Percentiles rank a stretch among this genome's conserved stretches.
These are phyloP conservation scores for Myotis planiceps DNA, from an alignment of 2,797 vertebrate genomes.

Conservation along the genomic window DNA sequence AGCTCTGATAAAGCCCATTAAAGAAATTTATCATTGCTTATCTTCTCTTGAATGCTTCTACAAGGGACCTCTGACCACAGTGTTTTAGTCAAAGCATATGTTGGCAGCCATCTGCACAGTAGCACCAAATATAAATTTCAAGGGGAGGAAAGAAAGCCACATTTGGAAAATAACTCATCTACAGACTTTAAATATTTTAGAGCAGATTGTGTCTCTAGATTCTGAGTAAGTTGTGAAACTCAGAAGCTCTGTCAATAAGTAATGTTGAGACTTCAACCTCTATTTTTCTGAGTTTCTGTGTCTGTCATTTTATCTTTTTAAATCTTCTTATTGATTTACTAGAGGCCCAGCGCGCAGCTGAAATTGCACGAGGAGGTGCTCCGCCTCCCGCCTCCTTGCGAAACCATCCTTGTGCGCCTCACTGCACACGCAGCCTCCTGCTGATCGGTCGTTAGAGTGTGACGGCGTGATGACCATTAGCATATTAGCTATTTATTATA, in stretches of 20 bases:
- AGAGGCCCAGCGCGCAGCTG: no score
- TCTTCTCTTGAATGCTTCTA: neutral
- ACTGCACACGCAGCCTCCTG: no score
- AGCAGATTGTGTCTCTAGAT: constrained; percentile 23
- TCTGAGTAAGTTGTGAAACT: constrained; percentile 21
- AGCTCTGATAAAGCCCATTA: neutral
- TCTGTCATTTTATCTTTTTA: neutral
- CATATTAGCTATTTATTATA: no score
- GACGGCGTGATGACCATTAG: no score
- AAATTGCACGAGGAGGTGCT: no score
- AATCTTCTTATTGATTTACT: neutral
- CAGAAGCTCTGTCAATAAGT: neutral
- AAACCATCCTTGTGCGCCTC: no score
- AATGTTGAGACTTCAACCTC: neutral
- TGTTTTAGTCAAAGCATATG: constrained; percentile 3
- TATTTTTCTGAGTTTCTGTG: neutral
- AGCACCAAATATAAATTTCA: neutral
- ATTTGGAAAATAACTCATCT: neutral
- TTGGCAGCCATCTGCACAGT: neutral
- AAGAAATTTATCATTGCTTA: neutral
- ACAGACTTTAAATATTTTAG: neutral
- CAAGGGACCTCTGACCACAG: neutral
- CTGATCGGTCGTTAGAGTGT: no score
- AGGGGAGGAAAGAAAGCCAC: neutral
- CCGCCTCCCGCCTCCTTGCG: no score